Percentiles rank a stretch among this genome's conserved stretches.
Conservation (phyloP, 2,797 vertebrate species). For the Esox lucius region DNA sequence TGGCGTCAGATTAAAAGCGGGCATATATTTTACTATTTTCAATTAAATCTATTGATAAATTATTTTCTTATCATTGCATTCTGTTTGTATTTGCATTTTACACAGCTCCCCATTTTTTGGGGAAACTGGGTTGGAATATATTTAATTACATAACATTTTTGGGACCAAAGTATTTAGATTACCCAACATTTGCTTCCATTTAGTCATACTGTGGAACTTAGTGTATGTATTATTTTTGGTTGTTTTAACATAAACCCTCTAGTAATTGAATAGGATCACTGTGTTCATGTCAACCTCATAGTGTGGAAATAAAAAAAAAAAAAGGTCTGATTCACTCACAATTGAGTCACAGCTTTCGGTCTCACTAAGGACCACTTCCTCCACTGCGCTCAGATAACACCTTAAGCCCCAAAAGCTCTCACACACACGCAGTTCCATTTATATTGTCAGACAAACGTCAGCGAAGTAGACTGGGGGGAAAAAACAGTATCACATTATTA, state of each 20-base stretch:
- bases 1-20: too few species aligned
- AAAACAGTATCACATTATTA: neutral
- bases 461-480: neutral
- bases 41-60: too few species aligned
- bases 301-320: neutral
- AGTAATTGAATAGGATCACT: too few species aligned
- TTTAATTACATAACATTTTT: too few species aligned
- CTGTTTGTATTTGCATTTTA: too few species aligned
- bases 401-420: constrained; percentile 39
- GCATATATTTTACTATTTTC: too few species aligned
- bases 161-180: too few species aligned
- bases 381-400: constrained; percentile 26
- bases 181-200: too few species aligned
- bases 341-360: constrained; percentile 27
- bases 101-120: too few species aligned
- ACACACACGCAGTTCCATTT: constrained; percentile 34
- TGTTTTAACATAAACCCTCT: too few species aligned
- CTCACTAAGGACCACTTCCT: constrained; percentile 23
- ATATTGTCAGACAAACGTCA: constrained; percentile 22
- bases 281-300: constrained; percentile 17
- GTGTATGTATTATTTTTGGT: neutral
- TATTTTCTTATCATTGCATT: too few species aligned
- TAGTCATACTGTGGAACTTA: neutral
- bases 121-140: too few species aligned
- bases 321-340: constrained; percentile 30